Evolutionary conservation across 1,140 invertebrate genomes (phyloP), one percentile per base, ranked within the genome.

Genomic region (Nasonia longicornis): DNA sequence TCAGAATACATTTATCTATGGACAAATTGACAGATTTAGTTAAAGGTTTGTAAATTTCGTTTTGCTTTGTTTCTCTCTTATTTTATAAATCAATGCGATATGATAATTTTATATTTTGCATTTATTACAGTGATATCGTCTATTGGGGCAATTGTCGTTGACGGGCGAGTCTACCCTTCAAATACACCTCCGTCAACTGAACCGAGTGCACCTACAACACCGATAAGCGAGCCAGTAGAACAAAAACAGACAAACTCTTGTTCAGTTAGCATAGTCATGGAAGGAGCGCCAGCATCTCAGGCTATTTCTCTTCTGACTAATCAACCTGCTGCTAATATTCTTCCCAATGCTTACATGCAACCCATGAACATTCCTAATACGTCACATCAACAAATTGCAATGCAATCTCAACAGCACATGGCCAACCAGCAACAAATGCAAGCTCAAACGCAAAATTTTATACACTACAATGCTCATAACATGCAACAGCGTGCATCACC

Each of bases 11-110:
- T 87, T 91, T 96, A 58, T 93, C 93, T 73, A 91, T 95, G 81
- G 95, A 96, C 86, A 95, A 95, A 92, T 93, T 96, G 83, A 92
- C 94, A 45, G 95, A 96, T 87, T 90, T 96, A 67, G 92, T 95
- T 74, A 94, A 95, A 92, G 94, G 94, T 95, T 86, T 58, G 42
- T 52, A 58, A 74, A 77, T 38, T 45, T 35, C 26, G 3, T 4
- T 35, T 35, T 26, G 26, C 31, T 35, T 35, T 35, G 31, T 6
- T 71, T 8, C 66, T 22, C 63, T n/a, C 12, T 2, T 1, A 20
- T 45, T 77, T 72, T 22, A 42, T 22, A 80, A 7, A 11, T 11
- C 80, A 82, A 84, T 75, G 31, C 12, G 22, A 67, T 42, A 11
- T 12, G 2, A 29, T 29, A 48, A 74, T 31, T 67, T 74, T 48